phyloP scores from a whole-genome alignment of 2,888 invertebrate species.

The Troglohyphantes excavatus region DNA sequence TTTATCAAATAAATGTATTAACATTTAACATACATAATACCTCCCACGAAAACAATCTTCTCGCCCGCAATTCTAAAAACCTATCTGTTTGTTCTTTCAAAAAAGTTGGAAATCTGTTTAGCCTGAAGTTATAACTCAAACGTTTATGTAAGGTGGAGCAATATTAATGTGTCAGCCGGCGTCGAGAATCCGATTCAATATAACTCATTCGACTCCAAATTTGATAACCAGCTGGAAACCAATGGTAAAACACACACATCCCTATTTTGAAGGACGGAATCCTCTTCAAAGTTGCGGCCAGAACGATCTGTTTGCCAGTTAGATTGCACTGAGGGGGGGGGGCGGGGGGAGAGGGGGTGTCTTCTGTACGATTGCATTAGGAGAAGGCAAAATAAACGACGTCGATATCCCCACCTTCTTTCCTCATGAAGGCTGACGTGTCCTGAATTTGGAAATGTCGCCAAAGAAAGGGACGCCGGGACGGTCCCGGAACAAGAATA shows the following conservation, averaged over 20 bases:
- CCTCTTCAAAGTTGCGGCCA: conserved; percentile 41
- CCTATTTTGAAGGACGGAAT: conserved; percentile 16
- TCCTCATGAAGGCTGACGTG: conserved; percentile 69
- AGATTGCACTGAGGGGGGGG: conserved; percentile 47
- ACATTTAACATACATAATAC: too few relatives aligned
- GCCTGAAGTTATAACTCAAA: too few relatives aligned
- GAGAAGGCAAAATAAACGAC: conserved; percentile 74
- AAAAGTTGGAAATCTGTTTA: too few relatives aligned
- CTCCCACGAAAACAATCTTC: too few relatives aligned
- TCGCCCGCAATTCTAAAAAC: too few relatives aligned
- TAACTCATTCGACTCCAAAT: conserved; percentile 50
- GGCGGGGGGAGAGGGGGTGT: conserved; percentile 20
- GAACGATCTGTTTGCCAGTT: conserved; percentile 70
- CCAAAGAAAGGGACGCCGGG: conserved; percentile 67
- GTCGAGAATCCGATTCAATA: conserved; percentile 29
- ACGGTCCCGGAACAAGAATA: conserved; percentile 65
- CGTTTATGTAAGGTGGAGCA: conserved; percentile 17
- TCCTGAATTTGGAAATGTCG: conserved; percentile 76
- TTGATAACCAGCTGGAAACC: conserved; percentile 50
- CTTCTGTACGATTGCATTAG: conserved; percentile 67
- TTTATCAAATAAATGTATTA: too few relatives aligned
- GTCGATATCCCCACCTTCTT: conserved; percentile 67
- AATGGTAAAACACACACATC: conserved; percentile 34
- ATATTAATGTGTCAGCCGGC: conserved; percentile 37
- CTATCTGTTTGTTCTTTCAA: too few relatives aligned